Evolutionary conservation across 1,140 invertebrate genomes (phyloP), one percentile per base, ranked within the genome.

Genomic region (Delia radicum): DNA sequence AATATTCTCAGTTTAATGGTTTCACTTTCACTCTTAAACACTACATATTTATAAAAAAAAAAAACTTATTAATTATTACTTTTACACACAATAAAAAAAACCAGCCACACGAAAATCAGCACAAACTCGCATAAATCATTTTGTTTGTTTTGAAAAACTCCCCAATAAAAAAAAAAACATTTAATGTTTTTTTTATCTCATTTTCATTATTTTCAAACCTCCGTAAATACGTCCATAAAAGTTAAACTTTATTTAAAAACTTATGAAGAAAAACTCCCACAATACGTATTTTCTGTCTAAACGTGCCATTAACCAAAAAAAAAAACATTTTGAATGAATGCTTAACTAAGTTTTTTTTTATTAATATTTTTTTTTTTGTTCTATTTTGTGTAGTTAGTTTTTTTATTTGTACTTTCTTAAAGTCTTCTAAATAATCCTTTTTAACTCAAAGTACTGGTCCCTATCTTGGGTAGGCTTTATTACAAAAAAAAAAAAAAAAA

Each of bases 11-110:
- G 65, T 69, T 69, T 69, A 69, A 69, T 69, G 65, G 65, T 69
- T 69, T 69, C 65, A 69, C 65, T 69, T 69, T 69, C 65, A 69
- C 65, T 69, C 29, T 69, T 29, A 69, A 55, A 55, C 48, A 69
- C 65, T 69, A 69, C 65, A 69, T 69, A 69, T 69, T 69, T 37
- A 69, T 21, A 33, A 55, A 55, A 31, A 67, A 67, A 29, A 2
- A 18, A 31, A 69, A 21, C 29, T 24, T 15, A 33, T 69, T 33
- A 27, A 69, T 69, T 69, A 69, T 69, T 69, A 69, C 2, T 37
- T 33, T 33, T 21, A 69, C 31, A 37, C n/a, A 37, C 29, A 33
- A 69, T 31, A 37, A 37, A 21, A 69, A 37, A 33, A 31, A 31
- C 31, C 12, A 4, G 31, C 31, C 65, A 69, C 29, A 69, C 2